A percentile compares a stretch with the other conserved stretches of the same genome.
These are phyloP conservation scores for Sarcophaga carnaria DNA, from an alignment of 2,888 invertebrate genomes.

Conservation along the genomic window DNA sequence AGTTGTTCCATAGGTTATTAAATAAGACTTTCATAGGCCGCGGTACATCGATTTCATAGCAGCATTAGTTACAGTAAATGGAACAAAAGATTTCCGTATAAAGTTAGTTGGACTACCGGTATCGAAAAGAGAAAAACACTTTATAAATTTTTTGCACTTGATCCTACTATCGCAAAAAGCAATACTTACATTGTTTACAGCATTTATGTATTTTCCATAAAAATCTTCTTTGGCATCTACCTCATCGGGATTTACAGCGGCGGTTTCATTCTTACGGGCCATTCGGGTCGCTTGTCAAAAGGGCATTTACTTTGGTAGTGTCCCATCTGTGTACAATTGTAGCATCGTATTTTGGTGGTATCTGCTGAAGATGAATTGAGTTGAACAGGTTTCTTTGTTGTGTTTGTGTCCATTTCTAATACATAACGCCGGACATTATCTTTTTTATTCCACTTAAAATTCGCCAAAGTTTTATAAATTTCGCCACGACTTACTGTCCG, in stretches of 20 bases:
- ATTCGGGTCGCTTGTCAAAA: slow-evolving; percentile 33
- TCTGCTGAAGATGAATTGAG: not conserved
- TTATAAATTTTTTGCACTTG: slow-evolving; percentile 43
- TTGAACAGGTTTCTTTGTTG: not conserved
- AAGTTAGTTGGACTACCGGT: slow-evolving; percentile 59
- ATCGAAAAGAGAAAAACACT: slow-evolving; percentile 58
- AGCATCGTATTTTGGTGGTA: slow-evolving; percentile 20
- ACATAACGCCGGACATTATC: slow-evolving; percentile 60
- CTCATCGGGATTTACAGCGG: slow-evolving; percentile 7
- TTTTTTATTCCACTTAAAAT: slow-evolving; percentile 45
- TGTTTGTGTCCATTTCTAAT: slow-evolving; percentile 44
- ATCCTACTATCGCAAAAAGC: slow-evolving; percentile 46
- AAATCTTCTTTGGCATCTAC: slow-evolving; percentile 5
- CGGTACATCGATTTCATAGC: slow-evolving; percentile 24
- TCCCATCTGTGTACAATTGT: slow-evolving; percentile 35
- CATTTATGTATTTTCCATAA: slow-evolving; percentile 10
- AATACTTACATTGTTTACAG: slow-evolving; percentile 58
- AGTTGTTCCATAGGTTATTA: slow-evolving; percentile 40
- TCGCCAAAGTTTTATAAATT: slow-evolving; percentile 35
- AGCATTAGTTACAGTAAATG: slow-evolving; percentile 1
- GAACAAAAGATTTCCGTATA: slow-evolving; percentile 32
- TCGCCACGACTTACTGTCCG: slow-evolving; percentile 4
- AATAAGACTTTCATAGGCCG: slow-evolving; percentile 18
- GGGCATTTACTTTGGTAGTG: slow-evolving; percentile 57
- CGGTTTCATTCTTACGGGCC: not conserved